Conservation (phyloP, 1,140 invertebrate genomes). For the Chrysomallon squamiferum region DNA sequence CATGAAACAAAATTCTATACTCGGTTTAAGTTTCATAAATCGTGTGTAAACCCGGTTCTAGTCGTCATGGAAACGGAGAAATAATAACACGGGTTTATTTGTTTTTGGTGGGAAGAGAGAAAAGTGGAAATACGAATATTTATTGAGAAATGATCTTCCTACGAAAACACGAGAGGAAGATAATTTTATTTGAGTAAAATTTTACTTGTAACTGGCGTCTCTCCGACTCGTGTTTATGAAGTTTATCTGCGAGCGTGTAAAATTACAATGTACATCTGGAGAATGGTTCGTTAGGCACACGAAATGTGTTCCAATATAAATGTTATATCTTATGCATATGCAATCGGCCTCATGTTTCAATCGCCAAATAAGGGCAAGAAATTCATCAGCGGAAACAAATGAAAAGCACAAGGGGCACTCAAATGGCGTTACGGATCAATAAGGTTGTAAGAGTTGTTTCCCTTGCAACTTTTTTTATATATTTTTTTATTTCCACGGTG, state of each 20-base stretch:
- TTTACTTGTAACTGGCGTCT: too few species aligned
- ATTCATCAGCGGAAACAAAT: neutral
- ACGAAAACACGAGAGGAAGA: too few species aligned
- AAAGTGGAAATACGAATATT: neutral
- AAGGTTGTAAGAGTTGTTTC: neutral
- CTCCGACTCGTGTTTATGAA: too few species aligned
- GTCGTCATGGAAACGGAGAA: slow-evolving; percentile 1
- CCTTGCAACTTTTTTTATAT: too few species aligned
- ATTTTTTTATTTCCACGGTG: too few species aligned
- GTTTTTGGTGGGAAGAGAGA: slow-evolving; percentile 3
- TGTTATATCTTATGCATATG: slow-evolving; percentile 5
- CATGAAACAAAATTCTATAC: too few species aligned
- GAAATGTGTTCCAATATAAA: neutral
- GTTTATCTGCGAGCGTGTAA: too few species aligned
- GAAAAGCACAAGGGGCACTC: neutral
- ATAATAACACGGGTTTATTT: neutral
- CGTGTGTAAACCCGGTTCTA: neutral
- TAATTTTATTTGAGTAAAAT: too few species aligned
- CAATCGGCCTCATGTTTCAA: slow-evolving; percentile 5
- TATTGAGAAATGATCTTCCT: too few species aligned
- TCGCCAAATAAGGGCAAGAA: slow-evolving; percentile 7
- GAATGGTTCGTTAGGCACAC: neutral
- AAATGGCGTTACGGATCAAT: neutral
- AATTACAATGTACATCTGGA: too few species aligned
- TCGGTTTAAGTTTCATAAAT: neutral